Evolutionary conservation across 2,797 vertebrate genomes (phyloP).

Genomic region (Sylvia borin): DNA sequence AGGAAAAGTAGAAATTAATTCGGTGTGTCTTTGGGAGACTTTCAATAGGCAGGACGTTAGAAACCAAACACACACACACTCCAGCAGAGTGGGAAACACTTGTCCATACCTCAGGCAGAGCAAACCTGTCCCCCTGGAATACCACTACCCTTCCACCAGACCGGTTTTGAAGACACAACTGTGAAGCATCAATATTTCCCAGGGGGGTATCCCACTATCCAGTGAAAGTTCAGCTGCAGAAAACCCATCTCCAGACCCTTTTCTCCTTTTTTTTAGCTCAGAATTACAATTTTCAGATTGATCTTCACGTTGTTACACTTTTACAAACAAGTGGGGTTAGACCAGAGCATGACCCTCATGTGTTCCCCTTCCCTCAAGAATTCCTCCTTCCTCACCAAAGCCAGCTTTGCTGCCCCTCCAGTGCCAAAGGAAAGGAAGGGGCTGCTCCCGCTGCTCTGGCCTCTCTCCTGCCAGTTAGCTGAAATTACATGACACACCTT

Average conservation of each 20-base stretch:
- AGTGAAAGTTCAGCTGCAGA: background rate
- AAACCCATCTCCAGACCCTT: background rate
- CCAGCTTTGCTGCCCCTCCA: background rate
- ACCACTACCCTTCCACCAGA: background rate
- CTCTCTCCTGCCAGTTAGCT: background rate
- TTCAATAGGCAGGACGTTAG: background rate
- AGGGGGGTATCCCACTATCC: background rate
- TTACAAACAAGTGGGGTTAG: background rate
- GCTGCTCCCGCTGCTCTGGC: background rate
- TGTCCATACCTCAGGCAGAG: background rate
- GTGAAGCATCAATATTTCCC: background rate
- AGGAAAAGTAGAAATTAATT: background rate
- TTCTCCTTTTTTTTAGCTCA: background rate
- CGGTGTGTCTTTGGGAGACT: background rate
- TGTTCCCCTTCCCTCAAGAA: background rate
- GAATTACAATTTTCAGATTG: background rate
- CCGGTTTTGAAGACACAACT: background rate
- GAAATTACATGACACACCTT: background rate
- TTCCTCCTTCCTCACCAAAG: background rate
- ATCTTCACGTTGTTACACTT: background rate
- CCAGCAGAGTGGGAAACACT: background rate
- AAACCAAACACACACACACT: background rate
- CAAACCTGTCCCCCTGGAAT: background rate
- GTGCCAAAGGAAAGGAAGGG: background rate
- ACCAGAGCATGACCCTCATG: accelerated